phyloP scores from a whole-genome alignment of 2,113 vertebrate species.

The Mohoua ochrocephala region DNA sequence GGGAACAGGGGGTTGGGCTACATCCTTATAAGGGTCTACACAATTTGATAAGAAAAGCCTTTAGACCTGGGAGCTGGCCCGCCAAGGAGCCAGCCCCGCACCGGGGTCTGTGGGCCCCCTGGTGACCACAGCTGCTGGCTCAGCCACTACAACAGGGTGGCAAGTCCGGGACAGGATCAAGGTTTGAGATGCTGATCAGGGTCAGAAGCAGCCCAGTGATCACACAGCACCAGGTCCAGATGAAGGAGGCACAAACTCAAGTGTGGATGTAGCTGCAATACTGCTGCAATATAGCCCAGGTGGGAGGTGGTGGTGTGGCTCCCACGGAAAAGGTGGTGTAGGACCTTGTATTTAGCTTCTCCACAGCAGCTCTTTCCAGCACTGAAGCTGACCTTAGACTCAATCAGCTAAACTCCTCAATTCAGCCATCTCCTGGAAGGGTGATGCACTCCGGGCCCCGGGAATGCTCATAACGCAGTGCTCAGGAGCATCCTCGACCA shows the following conservation, averaged over 20 bases:
- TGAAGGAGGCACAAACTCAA: neutral
- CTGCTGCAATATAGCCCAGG: accelerated
- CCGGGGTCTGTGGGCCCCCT: no score
- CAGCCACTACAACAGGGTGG: no score
- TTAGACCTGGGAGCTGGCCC: no score
- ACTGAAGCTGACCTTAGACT: neutral
- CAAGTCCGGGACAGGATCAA: neutral
- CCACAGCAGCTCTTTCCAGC: accelerated
- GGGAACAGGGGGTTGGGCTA: no score
- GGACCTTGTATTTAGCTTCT: neutral
- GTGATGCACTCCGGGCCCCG: neutral
- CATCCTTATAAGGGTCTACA: no score
- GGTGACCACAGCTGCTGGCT: no score
- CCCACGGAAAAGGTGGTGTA: neutral
- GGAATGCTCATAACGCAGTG: accelerated
- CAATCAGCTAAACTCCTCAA: neutral
- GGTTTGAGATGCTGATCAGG: neutral
- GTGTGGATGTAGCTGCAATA: accelerated
- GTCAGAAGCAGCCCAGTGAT: neutral
- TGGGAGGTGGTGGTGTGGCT: accelerated
- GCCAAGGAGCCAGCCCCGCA: no score
- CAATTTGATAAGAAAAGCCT: no score
- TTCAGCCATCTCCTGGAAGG: neutral
- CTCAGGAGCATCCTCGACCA: accelerated
- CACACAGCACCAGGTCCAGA: neutral